Base-by-base conservation (phyloP, 2,113 vertebrate genomes). In the Hippocampus zosterae region DNA sequence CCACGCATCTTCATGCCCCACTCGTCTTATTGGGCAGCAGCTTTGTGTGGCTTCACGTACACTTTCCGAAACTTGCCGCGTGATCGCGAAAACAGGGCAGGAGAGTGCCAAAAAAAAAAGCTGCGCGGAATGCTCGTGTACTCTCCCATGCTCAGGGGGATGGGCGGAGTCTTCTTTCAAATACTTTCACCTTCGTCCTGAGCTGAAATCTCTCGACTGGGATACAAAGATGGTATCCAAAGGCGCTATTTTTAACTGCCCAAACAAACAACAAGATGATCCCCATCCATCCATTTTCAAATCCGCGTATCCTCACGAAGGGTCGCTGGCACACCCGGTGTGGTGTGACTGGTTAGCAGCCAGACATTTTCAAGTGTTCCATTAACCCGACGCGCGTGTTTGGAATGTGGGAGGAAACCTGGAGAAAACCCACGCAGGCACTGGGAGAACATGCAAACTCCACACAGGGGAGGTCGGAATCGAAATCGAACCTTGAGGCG, bases 131-230 rank as follows among this genome's bases (percentile, higher is more conserved):
- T 1, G 21, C 25, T 40, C 33, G 13, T 44, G 42, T 62, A 73
- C 57, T 67, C 46, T 29, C 33, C 50, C 41, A 55, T 23, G 23
- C 12, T 37, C 55, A 56, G 48, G 37, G 37, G 29, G 53, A 68
- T 46, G 59, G 65, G n/a, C 37, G 52, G 66, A 67, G 60, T 53
- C 9, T 16, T 67, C 63, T 59, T 33, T 67, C 56, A 67, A 61
- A 68, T 53, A 40, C 21, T 61, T 37, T 60, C 5, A 61, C 33
- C 53, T n/a, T 40, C 23, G 55, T 56, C 59, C 72, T 9, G 8
- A 74, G 60, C 60, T 65, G 42, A 46, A 61, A 33, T 62, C 68
- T 33, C 19, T 5, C 68, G 13, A 48, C 27, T 61, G 68, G 44
- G 68, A 70, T 46, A 48, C 42, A 46, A 46, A 61, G 18, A 48